These are phyloP conservation scores for Parnassius mnemosyne DNA, from an alignment of 2,888 invertebrate species.

Conservation along the genomic window DNA sequence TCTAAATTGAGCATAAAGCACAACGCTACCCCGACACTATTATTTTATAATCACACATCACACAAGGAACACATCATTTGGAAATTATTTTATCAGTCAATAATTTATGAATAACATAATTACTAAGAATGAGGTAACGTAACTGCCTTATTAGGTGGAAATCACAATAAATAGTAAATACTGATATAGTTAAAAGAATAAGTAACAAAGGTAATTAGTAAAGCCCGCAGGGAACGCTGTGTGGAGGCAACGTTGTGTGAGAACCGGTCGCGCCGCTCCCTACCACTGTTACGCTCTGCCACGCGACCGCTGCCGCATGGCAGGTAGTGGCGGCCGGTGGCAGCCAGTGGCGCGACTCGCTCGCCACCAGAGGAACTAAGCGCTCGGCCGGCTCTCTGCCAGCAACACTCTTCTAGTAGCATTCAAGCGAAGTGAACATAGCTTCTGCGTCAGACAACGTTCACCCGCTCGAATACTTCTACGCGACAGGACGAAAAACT, in stretches of 20 bases:
- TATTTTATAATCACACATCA: conserved; percentile 58
- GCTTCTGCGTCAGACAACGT: conserved; percentile 28
- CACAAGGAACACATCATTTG: conserved; percentile 75
- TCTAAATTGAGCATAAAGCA: conserved; percentile 80
- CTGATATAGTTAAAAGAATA: conserved; percentile 68
- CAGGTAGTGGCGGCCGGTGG: too few species aligned
- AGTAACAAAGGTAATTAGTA: conserved; percentile 38
- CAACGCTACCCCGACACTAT: conserved; percentile 76
- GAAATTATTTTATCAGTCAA: conserved; percentile 78
- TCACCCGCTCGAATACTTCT: conserved; percentile 30
- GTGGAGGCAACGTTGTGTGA: conserved; percentile 75
- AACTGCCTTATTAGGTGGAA: conserved; percentile 71
- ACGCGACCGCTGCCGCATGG: not conserved
- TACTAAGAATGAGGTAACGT: conserved; percentile 72
- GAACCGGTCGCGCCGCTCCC: conserved; percentile 32
- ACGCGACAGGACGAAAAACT: not conserved
- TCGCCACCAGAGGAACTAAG: not conserved
- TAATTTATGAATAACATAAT: conserved; percentile 66
- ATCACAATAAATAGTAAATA: conserved; percentile 74
- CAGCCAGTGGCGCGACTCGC: not conserved
- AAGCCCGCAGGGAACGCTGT: conserved; percentile 59
- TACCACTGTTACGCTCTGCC: not conserved
- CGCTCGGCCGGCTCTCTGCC: not conserved
- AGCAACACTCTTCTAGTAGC: conserved; percentile 23
- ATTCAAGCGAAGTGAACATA: conserved; percentile 31